Percentiles rank a stretch among this genome's conserved stretches.
Evolutionary conservation across 2,888 invertebrate genomes (phyloP).

Genomic region (Linnaemya tessellans): DNA sequence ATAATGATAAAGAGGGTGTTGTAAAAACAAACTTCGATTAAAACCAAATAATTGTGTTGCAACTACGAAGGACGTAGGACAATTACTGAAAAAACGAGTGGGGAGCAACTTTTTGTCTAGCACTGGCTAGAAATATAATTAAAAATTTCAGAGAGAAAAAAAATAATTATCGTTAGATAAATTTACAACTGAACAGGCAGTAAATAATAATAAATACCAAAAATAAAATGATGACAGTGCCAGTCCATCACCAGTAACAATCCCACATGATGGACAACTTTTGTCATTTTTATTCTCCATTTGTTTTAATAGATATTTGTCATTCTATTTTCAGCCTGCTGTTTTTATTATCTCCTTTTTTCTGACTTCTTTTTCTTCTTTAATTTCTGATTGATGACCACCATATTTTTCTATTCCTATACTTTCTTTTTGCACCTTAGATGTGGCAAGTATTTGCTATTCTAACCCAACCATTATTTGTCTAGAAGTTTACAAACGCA

Average conservation of each 20-base stretch:
- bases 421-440: no score
- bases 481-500: constrained; percentile 16
- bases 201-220: no score
- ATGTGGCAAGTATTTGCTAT: background rate
- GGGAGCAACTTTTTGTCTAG: no score
- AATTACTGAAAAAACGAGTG: no score
- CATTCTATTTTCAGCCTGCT: constrained; percentile 64
- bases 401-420: constrained; percentile 49
- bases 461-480: constrained; percentile 37
- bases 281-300: constrained; percentile 62
- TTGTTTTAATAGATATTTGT: constrained; percentile 59
- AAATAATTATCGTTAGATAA: no score
- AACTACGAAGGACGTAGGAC: no score
- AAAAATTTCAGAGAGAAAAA: background rate
- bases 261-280: background rate
- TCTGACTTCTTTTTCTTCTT: constrained; percentile 9
- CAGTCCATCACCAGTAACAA: background rate
- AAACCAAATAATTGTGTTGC: no score
- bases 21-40: no score
- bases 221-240: background rate
- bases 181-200: no score
- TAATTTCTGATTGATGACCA: constrained; percentile 66
- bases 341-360: constrained; percentile 18
- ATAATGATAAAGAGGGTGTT: no score
- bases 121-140: background rate